These are phyloP conservation scores for Pangasianodon hypophthalmus DNA, from an alignment of 2,113 vertebrate genomes.

Conservation along the genomic window DNA sequence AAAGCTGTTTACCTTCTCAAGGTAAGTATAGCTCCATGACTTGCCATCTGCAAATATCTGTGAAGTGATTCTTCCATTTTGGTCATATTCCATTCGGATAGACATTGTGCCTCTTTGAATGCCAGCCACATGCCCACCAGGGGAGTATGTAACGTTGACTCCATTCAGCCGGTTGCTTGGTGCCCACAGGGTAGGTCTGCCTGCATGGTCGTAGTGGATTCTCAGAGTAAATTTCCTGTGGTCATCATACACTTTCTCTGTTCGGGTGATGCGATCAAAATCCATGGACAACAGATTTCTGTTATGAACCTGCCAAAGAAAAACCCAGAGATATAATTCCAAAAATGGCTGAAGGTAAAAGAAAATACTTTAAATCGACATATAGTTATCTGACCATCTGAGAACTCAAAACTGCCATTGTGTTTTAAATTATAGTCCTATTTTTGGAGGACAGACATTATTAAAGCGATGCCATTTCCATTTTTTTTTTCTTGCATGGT, in stretches of 20 bases:
- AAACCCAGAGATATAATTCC: background rate
- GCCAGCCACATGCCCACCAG: slow-evolving; percentile 88
- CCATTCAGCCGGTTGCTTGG: slow-evolving; percentile 94
- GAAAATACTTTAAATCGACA: background rate
- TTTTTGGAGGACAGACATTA: slow-evolving; percentile 58
- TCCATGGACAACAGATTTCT: slow-evolving; percentile 94
- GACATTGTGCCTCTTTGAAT: slow-evolving; percentile 98
- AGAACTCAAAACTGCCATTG: background rate
- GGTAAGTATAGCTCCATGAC: slow-evolving; percentile 96
- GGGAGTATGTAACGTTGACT: slow-evolving; percentile 94
- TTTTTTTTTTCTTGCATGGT: slow-evolving; percentile 63
- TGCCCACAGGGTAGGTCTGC: slow-evolving; percentile 94
- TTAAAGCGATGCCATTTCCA: slow-evolving; percentile 60
- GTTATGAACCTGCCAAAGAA: slow-evolving; percentile 86
- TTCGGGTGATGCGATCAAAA: slow-evolving; percentile 96
- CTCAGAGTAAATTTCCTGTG: slow-evolving; percentile 96
- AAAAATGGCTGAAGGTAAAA: background rate
- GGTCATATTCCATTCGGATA: slow-evolving; percentile 95
- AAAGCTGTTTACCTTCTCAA: slow-evolving; percentile 81
- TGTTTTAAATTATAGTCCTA: slow-evolving; percentile 64
- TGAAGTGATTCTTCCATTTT: slow-evolving; percentile 87
- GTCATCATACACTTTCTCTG: slow-evolving; percentile 98
- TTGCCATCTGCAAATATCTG: slow-evolving; percentile 96
- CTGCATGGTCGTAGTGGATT: slow-evolving; percentile 92
- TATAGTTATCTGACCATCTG: background rate